These are phyloP conservation scores for Ectropis crepuscularia DNA, from an alignment of 2,888 invertebrate genomes.

Conservation along the genomic window DNA sequence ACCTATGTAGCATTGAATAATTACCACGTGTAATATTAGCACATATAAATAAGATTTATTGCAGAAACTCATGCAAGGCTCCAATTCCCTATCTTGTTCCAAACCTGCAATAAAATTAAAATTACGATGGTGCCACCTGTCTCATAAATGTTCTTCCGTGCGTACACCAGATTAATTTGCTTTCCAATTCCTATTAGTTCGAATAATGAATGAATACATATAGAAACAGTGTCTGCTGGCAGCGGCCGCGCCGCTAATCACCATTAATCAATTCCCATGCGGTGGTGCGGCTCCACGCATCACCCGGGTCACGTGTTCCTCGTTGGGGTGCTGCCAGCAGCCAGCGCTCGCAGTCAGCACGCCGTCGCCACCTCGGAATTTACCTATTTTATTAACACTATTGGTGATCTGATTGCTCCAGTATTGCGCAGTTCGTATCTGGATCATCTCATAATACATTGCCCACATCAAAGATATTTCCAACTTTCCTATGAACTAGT, in stretches of 20 bases:
- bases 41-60: too few species aligned
- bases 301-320: slow-evolving; percentile 49
- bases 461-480: slow-evolving; percentile 28
- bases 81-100: background rate
- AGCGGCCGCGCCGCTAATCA: slow-evolving; percentile 57
- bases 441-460: slow-evolving; percentile 21
- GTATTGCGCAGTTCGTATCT: slow-evolving; percentile 47
- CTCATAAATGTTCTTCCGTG: too few species aligned
- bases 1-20: too few species aligned
- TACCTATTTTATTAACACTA: slow-evolving; percentile 54
- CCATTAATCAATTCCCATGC: slow-evolving; percentile 63
- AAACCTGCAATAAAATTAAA: background rate
- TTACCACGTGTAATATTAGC: too few species aligned
- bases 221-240: slow-evolving; percentile 42
- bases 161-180: background rate
- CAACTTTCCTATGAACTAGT: slow-evolving; percentile 31
- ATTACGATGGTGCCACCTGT: too few species aligned
- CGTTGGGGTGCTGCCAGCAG: slow-evolving; percentile 69
- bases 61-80: too few species aligned
- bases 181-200: background rate
- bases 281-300: slow-evolving; percentile 41
- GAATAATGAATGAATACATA: slow-evolving; percentile 14
- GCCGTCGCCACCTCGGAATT: slow-evolving; percentile 52
- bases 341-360: slow-evolving; percentile 55
- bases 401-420: slow-evolving; percentile 40